Conservation (phyloP, 2,113 vertebrate genomes). For the Psittacula cyanocephala region DNA sequence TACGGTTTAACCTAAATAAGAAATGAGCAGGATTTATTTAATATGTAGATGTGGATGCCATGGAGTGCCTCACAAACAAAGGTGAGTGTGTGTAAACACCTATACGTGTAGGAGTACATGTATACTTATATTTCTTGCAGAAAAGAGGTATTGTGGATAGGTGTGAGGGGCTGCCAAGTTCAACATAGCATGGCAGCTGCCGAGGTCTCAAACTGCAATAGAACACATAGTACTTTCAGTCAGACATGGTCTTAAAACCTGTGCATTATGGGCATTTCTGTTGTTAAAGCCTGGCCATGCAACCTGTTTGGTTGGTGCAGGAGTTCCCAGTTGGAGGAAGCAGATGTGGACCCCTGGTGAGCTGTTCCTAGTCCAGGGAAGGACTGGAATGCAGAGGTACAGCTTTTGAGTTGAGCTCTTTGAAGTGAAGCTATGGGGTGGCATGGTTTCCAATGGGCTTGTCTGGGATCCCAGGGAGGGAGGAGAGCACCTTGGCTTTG, state of each 20-base stretch:
- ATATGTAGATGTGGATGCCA: background rate
- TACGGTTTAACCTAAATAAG: background rate
- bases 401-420: background rate
- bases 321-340: background rate
- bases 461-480: background rate
- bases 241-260: background rate
- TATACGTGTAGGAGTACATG: accelerated
- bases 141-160: background rate
- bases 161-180: background rate
- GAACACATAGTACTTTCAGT: background rate
- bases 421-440: background rate
- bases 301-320: accelerated
- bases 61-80: background rate
- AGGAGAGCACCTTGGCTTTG: background rate
- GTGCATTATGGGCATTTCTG: background rate
- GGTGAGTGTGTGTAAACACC: background rate
- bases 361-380: background rate
- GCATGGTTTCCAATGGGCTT: accelerated
- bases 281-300: background rate
- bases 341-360: accelerated
- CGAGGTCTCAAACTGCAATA: background rate
- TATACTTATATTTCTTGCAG: background rate
- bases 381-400: background rate
- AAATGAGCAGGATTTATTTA: background rate
- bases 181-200: background rate